phyloP scores from a whole-genome alignment of 2,888 invertebrate species.

The Holacanthella duospinosa region DNA sequence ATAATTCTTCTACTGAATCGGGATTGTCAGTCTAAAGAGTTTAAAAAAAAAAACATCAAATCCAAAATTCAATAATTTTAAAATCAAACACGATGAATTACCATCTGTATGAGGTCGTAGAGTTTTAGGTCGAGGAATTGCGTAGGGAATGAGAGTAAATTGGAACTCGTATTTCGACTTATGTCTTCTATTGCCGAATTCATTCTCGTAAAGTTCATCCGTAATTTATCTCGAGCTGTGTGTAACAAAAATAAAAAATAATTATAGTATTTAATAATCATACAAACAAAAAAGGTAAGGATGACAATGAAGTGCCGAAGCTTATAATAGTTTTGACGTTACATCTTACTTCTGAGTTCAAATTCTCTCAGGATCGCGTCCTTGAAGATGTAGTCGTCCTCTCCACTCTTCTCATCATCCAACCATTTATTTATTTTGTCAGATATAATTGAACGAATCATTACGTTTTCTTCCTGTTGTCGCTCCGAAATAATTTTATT shows the following conservation, averaged over 20 bases:
- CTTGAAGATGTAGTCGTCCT: not conserved
- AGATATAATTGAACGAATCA: no score
- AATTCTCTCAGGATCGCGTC: not conserved
- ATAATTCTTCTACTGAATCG: not conserved
- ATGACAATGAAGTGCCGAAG: not conserved
- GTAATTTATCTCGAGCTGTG: not conserved
- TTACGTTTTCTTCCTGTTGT: no score
- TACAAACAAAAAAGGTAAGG: no score
- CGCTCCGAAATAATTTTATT: no score
- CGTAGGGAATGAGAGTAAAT: not conserved
- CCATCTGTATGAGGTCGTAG: not conserved
- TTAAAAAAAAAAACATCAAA: not conserved
- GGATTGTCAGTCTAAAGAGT: constrained; percentile 1
- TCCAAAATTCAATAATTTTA: not conserved
- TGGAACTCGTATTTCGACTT: not conserved
- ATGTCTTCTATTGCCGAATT: not conserved
- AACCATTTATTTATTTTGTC: no score
- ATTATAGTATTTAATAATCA: no score
- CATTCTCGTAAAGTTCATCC: not conserved
- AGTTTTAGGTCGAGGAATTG: not conserved
- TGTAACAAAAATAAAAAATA: not conserved
- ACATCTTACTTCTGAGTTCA: not conserved
- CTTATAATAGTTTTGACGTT: not conserved
- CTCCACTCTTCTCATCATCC: no score
- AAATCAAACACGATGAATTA: no score